phyloP scores from a whole-genome alignment of 2,113 vertebrate species.

The Etheostoma cragini region DNA sequence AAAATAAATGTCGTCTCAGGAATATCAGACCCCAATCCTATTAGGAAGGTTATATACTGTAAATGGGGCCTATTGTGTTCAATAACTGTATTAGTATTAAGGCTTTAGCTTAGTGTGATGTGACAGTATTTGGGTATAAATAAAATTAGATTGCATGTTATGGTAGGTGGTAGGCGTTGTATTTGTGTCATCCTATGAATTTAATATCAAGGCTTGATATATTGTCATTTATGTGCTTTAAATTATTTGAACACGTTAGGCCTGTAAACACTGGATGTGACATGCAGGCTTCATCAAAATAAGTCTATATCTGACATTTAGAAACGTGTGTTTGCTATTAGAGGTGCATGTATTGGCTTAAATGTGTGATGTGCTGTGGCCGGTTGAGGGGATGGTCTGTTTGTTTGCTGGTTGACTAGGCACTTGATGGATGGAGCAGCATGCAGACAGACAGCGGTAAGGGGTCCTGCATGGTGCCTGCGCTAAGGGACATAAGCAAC shows the following conservation, averaged over 20 bases:
- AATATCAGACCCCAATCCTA: slow-evolving; percentile 23
- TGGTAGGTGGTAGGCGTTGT: slow-evolving; percentile 38
- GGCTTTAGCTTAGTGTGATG: neutral
- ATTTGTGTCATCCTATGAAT: slow-evolving; percentile 4
- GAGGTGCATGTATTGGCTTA: neutral
- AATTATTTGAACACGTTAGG: slow-evolving; percentile 1
- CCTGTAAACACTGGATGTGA: slow-evolving; percentile 4
- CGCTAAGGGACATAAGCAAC: slow-evolving; percentile 44
- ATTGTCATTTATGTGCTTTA: slow-evolving; percentile 1
- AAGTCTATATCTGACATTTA: neutral
- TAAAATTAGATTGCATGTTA: slow-evolving; percentile 21
- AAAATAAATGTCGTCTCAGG: slow-evolving; percentile 38
- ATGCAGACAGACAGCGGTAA: slow-evolving; percentile 67
- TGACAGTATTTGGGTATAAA: slow-evolving; percentile 5
- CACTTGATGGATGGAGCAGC: slow-evolving; percentile 67
- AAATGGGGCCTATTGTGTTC: slow-evolving; percentile 1
- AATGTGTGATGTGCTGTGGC: slow-evolving; percentile 17
- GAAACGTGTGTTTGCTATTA: neutral
- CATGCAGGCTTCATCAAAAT: slow-evolving; percentile 12
- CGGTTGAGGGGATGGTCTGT: slow-evolving; percentile 29
- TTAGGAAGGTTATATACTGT: slow-evolving; percentile 42
- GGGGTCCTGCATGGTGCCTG: slow-evolving; percentile 49
- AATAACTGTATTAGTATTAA: slow-evolving; percentile 5
- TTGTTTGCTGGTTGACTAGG: slow-evolving; percentile 64
- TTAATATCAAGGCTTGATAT: neutral